These are phyloP conservation scores for Pseudomyrmex gracilis DNA, from an alignment of 1,140 invertebrate species.

Conservation along the genomic window DNA sequence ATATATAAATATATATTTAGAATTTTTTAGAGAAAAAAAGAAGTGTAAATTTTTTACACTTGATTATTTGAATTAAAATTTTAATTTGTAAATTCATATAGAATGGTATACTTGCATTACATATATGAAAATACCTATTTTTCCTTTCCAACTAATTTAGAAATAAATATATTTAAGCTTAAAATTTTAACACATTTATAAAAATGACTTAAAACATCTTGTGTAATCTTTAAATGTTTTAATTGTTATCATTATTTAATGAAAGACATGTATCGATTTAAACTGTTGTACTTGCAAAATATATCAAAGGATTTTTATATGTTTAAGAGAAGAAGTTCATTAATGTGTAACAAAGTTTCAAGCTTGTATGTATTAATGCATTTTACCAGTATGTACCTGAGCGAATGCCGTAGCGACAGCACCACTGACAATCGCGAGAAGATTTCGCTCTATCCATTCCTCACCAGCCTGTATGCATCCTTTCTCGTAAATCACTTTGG, in stretches of 20 bases:
- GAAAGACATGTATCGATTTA: neutral
- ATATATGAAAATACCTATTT: too few relatives aligned
- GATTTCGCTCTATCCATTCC: slow-evolving; percentile 97
- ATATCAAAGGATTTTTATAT: neutral
- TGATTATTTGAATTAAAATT: too few relatives aligned
- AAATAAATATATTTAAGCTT: neutral
- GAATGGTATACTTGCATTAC: too few relatives aligned
- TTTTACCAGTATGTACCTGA: slow-evolving; percentile 89
- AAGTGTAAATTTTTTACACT: too few relatives aligned
- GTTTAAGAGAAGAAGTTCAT: neutral
- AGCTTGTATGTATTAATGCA: slow-evolving; percentile 36
- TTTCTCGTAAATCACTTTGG: slow-evolving; percentile 95
- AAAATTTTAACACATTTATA: neutral
- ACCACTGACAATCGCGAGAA: slow-evolving; percentile 95
- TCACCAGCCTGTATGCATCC: slow-evolving; percentile 97
- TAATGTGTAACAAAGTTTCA: slow-evolving; percentile 19
- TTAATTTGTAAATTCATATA: too few relatives aligned
- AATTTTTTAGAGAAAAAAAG: too few relatives aligned
- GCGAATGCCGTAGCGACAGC: slow-evolving; percentile 94
- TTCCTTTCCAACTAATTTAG: too few relatives aligned
- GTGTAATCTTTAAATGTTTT: neutral
- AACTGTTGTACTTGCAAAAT: slow-evolving; percentile 31
- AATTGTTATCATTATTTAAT: neutral
- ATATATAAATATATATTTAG: too few relatives aligned
- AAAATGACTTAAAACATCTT: neutral